Evolutionary conservation across 2,797 vertebrate genomes (phyloP).

Genomic region (Scolopax rusticola): DNA sequence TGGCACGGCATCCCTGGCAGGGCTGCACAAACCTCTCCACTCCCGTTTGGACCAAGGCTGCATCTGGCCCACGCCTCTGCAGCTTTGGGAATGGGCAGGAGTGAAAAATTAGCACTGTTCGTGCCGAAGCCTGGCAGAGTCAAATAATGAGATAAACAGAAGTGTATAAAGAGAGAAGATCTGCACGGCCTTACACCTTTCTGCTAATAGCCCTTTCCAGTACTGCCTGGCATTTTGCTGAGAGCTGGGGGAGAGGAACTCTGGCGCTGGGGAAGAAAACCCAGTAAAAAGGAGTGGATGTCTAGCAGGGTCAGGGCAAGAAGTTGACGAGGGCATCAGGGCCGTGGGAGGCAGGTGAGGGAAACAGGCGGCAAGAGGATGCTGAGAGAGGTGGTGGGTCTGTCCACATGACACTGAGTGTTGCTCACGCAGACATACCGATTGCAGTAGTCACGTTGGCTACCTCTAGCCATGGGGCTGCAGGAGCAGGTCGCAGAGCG

Average conservation of each 20-base stretch:
- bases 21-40: accelerated
- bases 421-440: not conserved
- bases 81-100: not conserved
- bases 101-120: not conserved
- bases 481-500: not conserved
- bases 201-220: not conserved
- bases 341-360: not conserved
- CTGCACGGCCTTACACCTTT: not conserved
- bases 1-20: accelerated
- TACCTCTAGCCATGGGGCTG: constrained; percentile 1
- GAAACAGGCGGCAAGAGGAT: accelerated
- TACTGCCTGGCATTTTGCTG: not conserved
- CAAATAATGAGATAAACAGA: not conserved
- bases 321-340: not conserved
- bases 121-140: not conserved
- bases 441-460: not conserved
- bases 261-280: not conserved
- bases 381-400: not conserved
- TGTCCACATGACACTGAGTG: not conserved
- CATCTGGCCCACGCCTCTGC: not conserved
- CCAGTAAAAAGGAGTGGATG: not conserved
- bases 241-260: not conserved
- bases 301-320: not conserved
- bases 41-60: accelerated
- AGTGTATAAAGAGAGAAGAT: not conserved